A percentile compares a stretch with the other conserved stretches of the same genome.
phyloP scores from a whole-genome alignment of 2,888 invertebrate genomes.

The Lysandra coridon region DNA sequence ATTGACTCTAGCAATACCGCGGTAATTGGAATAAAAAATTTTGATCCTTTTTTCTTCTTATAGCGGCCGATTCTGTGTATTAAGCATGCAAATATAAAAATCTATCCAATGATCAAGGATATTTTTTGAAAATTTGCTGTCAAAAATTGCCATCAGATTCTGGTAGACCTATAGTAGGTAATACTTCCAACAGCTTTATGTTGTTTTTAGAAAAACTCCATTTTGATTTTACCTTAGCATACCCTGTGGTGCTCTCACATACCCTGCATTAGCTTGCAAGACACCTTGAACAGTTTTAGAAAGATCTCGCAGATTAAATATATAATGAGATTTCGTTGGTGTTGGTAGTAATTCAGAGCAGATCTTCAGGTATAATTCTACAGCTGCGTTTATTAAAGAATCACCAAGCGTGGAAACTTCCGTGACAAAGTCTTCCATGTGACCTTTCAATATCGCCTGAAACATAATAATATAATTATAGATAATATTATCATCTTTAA shows the following conservation, averaged over 20 bases:
- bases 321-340: constrained; percentile 94
- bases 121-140: no score
- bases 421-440: constrained; percentile 87
- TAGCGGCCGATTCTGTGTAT: no score
- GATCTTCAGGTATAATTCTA: constrained; percentile 90
- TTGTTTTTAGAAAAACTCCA: neutral
- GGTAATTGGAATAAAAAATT: no score
- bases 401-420: constrained; percentile 85
- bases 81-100: no score
- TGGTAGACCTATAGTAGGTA: no score
- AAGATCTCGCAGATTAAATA: constrained; percentile 94
- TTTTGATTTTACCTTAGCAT: constrained; percentile 80
- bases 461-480: constrained; percentile 33
- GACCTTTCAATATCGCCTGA: constrained; percentile 86
- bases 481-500: neutral
- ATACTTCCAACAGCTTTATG: neutral
- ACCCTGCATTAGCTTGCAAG: constrained; percentile 88
- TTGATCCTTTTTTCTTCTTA: no score
- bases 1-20: no score
- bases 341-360: constrained; percentile 91
- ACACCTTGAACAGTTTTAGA: constrained; percentile 96
- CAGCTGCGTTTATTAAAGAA: constrained; percentile 89
- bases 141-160: no score
- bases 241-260: constrained; percentile 83
- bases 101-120: no score